Base-by-base conservation (phyloP, 1,140 invertebrate species). In the Achatina immaculata region DNA sequence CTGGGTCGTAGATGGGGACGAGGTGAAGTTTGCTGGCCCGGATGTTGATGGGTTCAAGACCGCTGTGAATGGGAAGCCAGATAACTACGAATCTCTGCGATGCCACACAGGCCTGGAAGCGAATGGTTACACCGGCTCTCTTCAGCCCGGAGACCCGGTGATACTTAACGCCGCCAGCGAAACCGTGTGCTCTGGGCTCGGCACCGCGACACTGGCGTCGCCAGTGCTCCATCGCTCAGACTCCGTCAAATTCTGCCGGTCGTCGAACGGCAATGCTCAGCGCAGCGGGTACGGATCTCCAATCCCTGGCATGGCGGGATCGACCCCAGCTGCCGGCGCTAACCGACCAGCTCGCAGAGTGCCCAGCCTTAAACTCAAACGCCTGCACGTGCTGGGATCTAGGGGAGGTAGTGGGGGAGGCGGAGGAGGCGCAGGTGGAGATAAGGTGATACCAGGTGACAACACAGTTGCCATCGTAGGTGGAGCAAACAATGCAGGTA, bases 71-170 rank as follows among this genome's bases (percentile, higher is more conserved):
- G 68, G 36, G 21, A 42, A 71, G 68, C 3, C 14, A 71, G 38
- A 71, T 6, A 71, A 40, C 31, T 40, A 71, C 38, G 68, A 19
- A n/a, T 40, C 16, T 24, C 31, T 16, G 43, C 62, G 31, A 11
- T 55, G 14, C 42, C 76, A 58, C 34, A 38, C 36, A 40, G 85
- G 91, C 89, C 88, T 90, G 90, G 91, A 92, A 91, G 90, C 90
- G 85, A 85, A 85, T 65, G 91, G 87, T 86, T 90, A 87, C 87
- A 55, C 51, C 31, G 55, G 51, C 43, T 42, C 31, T 40, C 38
- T 36, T 84, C 88, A 75, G 68, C 78, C 81, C 94, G 94, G 91
- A 94, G 94, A 90, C 93, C 94, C 92, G 95, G 95, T 92, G 95
- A 38, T 40, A 38, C 6, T 19, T 19, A 6, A 28, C 28, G 4